Base-by-base conservation (phyloP, 2,888 invertebrate species). In the Oeneis ivallda region DNA sequence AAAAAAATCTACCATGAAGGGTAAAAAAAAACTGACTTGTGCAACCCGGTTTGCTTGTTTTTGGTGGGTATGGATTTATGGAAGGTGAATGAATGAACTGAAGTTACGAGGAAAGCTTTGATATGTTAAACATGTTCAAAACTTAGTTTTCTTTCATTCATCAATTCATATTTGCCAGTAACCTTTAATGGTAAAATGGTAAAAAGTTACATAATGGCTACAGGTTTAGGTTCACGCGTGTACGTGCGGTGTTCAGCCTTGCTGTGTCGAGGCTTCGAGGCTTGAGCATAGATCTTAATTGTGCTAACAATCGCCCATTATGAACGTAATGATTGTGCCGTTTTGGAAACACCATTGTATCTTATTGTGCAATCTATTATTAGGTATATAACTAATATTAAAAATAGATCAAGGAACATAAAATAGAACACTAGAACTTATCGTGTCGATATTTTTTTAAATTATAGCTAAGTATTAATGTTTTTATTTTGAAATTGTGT, bases 281-380 rank as follows among this genome's bases (percentile, higher is more conserved):
- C 39, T 61, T 11, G 37, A 19, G 47, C 75, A 79, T 76, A 77
- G 76, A 76, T 81, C 80, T 83, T 86, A 87, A 88, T 85, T 89
- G 83, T 85, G 79, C 79, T 86, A 85, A 87, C 85, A 87, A 83
- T 86, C 80, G 80, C 77, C 82, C 78, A 79, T 81, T 82, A 82
- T 77, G 72, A 76, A 74, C 82, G 75, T 73, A 80, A 78, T 80
- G 79, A 76, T 75, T 74, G 66, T 71, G 70, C 65, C 64, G 56
- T 72, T 72, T 70, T 68, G 66, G 67, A 67, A 69, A 73, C 73
- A 67, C 68, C 68, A 71, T 72, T 71, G 68, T 71, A 71, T 67
- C 57, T 64, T 43, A 65, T 71, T 71, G 66, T 58, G 67, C 66
- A 71, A 72, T 68, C 43, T 63, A 61, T 64, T 64, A 67, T 17